Percentiles rank a stretch among this genome's conserved stretches.
Conservation (phyloP, 92 coral and sea anemone genomes). For the Bergia sp. region DNA sequence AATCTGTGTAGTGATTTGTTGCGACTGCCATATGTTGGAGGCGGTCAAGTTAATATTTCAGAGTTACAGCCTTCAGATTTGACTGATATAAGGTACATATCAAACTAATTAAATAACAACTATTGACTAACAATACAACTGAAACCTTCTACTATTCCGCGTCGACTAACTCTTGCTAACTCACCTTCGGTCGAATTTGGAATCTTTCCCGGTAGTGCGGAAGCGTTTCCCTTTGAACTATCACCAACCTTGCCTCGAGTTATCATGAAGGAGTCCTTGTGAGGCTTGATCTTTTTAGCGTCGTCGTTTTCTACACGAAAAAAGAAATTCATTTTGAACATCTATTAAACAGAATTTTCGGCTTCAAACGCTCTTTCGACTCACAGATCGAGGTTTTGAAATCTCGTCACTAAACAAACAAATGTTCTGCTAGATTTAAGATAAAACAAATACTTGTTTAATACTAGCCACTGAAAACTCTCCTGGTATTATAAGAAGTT, state of each 20-base stretch:
- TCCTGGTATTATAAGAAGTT: conserved; percentile 13
- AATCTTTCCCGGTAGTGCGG: conserved; percentile 21
- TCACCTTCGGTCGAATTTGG: conserved; percentile 35
- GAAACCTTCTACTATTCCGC: not conserved
- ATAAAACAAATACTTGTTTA: conserved; percentile 39
- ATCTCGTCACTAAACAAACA: conserved; percentile 26
- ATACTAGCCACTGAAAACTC: conserved; percentile 27
- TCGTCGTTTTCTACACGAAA: conserved; percentile 38
- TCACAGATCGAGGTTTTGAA: not conserved
- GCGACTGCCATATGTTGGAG: not conserved
- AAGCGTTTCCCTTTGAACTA: conserved; percentile 33
- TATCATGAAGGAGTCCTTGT: conserved; percentile 42
- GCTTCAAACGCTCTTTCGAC: not conserved
- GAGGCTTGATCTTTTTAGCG: conserved; percentile 28
- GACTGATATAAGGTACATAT: not conserved
- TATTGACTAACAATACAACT: not conserved
- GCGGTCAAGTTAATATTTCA: not conserved
- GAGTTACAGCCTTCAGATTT: not conserved
- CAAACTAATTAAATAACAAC: not conserved
- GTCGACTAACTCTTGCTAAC: not conserved
- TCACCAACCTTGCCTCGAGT: conserved; percentile 17
- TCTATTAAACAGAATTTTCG: not conserved
- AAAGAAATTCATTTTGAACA: conserved; percentile 30
- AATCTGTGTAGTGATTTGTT: not conserved
- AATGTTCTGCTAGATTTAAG: conserved; percentile 26